A percentile compares a stretch with the other conserved stretches of the same genome.
Conservation (phyloP, 2,888 invertebrate species). For the Byasa hedistus region DNA sequence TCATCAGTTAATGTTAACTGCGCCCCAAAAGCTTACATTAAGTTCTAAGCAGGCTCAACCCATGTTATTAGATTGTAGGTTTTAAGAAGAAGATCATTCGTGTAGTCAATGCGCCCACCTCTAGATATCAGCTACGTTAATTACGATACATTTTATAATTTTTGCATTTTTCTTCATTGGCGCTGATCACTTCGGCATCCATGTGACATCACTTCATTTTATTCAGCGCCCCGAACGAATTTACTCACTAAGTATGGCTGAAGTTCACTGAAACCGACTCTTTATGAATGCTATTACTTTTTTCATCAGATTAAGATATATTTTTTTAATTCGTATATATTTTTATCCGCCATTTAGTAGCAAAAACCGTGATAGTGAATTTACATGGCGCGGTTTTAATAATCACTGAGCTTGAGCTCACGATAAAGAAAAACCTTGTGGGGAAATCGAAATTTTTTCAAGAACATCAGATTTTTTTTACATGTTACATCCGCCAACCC, state of each 20-base stretch:
- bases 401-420: too few species aligned
- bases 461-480: too few species aligned
- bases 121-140: constrained; percentile 46
- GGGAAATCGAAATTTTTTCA: too few species aligned
- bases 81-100: constrained; percentile 49
- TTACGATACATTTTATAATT: constrained; percentile 30
- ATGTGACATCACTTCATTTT: not conserved
- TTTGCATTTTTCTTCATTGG: not conserved
- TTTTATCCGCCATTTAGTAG: not conserved
- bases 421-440: too few species aligned
- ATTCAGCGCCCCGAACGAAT: not conserved
- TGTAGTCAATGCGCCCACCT: constrained; percentile 76
- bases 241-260: not conserved
- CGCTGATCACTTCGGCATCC: not conserved
- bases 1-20: not conserved
- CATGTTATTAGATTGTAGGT: constrained; percentile 48
- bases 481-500: too few species aligned
- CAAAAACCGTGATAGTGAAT: too few species aligned
- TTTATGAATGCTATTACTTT: not conserved
- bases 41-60: constrained; percentile 43
- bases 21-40: constrained; percentile 37
- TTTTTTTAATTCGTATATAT: not conserved
- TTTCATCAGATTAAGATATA: too few species aligned
- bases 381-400: too few species aligned
- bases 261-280: not conserved